These are phyloP conservation scores for Pristionchus arcanus DNA, from an alignment of 2,888 invertebrate genomes.

Conservation along the genomic window DNA sequence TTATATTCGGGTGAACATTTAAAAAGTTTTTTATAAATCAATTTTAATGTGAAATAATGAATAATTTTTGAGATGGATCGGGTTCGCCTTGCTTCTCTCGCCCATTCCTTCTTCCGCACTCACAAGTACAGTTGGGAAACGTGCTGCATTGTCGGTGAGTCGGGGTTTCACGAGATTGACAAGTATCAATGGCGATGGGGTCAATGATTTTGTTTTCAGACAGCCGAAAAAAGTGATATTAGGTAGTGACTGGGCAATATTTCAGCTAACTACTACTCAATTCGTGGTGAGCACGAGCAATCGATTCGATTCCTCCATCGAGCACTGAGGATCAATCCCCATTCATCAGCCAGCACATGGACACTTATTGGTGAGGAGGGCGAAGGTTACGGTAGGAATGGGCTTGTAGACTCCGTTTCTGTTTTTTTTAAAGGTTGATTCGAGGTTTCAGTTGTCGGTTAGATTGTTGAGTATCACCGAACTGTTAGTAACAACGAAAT, in stretches of 20 bases:
- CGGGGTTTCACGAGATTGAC: background rate
- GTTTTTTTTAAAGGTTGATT: too few relatives aligned
- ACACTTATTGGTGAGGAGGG: constrained; percentile 43
- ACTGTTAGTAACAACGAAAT: constrained; percentile 58
- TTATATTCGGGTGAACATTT: constrained; percentile 85
- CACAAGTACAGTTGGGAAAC: constrained; percentile 98
- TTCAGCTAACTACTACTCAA: constrained; percentile 95
- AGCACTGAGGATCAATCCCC: constrained; percentile 73
- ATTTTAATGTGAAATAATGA: background rate
- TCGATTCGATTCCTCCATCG: constrained; percentile 97
- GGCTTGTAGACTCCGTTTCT: background rate
- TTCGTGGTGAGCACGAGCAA: constrained; percentile 95
- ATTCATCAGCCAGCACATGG: constrained; percentile 49
- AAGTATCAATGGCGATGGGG: background rate
- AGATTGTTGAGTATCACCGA: background rate
- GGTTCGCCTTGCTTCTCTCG: constrained; percentile 92
- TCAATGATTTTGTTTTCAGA: background rate
- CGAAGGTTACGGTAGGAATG: background rate
- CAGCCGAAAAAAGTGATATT: background rate
- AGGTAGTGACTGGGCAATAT: background rate
- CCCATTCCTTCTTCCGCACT: constrained; percentile 93
- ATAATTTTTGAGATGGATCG: constrained; percentile 62
- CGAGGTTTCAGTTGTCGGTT: background rate
- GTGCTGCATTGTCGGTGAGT: constrained; percentile 94
- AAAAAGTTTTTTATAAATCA: too few relatives aligned